Percentiles rank a stretch among this genome's conserved stretches.
Evolutionary conservation across 64 coral and sea anemone species (phyloP).

Genomic region (Stichodactyla helianthus): DNA sequence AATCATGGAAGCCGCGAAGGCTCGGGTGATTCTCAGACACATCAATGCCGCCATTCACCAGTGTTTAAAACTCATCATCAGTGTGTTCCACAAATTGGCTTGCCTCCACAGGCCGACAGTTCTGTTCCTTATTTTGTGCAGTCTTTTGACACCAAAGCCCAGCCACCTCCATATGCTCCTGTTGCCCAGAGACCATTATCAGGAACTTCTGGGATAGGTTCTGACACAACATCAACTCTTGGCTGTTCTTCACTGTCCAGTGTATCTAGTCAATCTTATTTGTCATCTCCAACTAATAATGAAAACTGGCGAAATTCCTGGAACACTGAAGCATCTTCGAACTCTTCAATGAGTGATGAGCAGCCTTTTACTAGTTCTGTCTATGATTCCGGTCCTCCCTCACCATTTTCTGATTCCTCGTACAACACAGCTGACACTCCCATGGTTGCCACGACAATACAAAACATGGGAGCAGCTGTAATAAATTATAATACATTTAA

Average conservation of each 20-base stretch:
- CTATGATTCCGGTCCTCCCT: slow-evolving; percentile 78
- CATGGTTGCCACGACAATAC: slow-evolving; percentile 37
- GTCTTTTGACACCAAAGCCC: slow-evolving; percentile 55
- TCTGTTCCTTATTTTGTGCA: slow-evolving; percentile 68
- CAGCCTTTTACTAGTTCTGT: slow-evolving; percentile 55
- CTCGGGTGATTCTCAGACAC: slow-evolving; percentile 16
- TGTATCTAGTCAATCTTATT: slow-evolving; percentile 26
- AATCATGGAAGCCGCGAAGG: slow-evolving; percentile 20
- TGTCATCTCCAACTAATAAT: slow-evolving; percentile 33
- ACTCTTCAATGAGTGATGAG: slow-evolving; percentile 89
- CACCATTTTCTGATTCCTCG: slow-evolving; percentile 66
- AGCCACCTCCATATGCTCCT: slow-evolving; percentile 70
- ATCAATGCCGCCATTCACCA: neutral
- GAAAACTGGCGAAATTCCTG: slow-evolving; percentile 79
- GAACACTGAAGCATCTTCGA: slow-evolving; percentile 94
- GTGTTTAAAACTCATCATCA: neutral
- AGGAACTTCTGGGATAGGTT: slow-evolving; percentile 22
- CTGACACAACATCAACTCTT: slow-evolving; percentile 42
- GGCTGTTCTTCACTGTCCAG: slow-evolving; percentile 14
- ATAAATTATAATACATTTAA: slow-evolving; percentile 11
- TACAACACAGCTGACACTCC: slow-evolving; percentile 45
- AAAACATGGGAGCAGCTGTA: slow-evolving; percentile 7
- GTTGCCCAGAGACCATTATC: slow-evolving; percentile 44
- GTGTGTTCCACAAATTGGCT: slow-evolving; percentile 3
- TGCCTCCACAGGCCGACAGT: neutral